Conservation (phyloP, 2,888 invertebrate genomes). For the Hyppa rectilinea region DNA sequence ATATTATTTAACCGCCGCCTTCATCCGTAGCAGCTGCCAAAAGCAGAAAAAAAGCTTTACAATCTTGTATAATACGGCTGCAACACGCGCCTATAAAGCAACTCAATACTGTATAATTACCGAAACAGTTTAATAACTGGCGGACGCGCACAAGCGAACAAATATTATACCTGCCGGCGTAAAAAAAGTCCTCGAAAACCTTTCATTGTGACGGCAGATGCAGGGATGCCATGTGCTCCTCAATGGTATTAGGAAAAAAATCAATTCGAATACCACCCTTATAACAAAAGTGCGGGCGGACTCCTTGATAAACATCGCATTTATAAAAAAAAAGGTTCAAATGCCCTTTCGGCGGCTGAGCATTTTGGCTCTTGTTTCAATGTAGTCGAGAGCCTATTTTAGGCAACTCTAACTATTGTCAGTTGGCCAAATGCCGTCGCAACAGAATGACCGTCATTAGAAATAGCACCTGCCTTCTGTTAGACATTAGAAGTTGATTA, state of each 20-base stretch:
- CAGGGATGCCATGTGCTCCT: constrained; percentile 69
- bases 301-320: constrained; percentile 60
- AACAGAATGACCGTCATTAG: constrained; percentile 73
- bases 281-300: constrained; percentile 56
- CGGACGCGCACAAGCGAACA: constrained; percentile 44
- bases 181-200: constrained; percentile 51
- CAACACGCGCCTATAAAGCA: constrained; percentile 39
- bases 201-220: constrained; percentile 72
- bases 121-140: constrained; percentile 38
- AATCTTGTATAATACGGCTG: constrained; percentile 6
- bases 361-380: constrained; percentile 57
- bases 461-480: constrained; percentile 82
- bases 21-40: constrained; percentile 26
- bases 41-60: background rate
- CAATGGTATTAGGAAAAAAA: constrained; percentile 70
- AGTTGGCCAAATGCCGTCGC: constrained; percentile 75
- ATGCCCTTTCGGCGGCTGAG: constrained; percentile 10
- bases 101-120: constrained; percentile 42
- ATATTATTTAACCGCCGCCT: background rate
- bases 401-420: constrained; percentile 48
- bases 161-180: constrained; percentile 48
- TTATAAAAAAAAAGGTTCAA: constrained; percentile 55
- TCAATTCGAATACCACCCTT: constrained; percentile 58
- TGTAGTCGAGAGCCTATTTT: constrained; percentile 46
- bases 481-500: constrained; percentile 73